Conservation (phyloP, 2,113 vertebrate species). For the Petrocephalus zakoni region DNA sequence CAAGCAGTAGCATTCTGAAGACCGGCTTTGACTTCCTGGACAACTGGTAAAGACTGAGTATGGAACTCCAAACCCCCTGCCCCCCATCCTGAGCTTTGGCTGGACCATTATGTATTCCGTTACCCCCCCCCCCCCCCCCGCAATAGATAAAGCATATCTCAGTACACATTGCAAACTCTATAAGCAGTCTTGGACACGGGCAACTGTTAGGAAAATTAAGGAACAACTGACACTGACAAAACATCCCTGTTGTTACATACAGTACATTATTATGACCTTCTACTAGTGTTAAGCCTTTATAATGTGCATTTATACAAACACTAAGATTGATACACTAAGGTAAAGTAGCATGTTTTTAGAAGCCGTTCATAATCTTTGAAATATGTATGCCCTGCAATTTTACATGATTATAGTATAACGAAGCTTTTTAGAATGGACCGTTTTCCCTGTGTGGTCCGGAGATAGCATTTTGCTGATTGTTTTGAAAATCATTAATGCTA, state of each 20-base stretch:
- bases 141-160: conserved; percentile 33
- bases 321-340: conserved; percentile 22
- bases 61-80: conserved; percentile 28
- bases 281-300: conserved; percentile 28
- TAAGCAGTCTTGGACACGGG: background rate
- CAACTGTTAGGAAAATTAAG: background rate
- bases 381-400: conserved; percentile 37
- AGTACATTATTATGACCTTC: conserved; percentile 29
- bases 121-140: conserved; percentile 17
- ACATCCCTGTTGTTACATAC: conserved; percentile 24
- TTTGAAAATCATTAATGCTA: background rate
- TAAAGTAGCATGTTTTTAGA: conserved; percentile 28
- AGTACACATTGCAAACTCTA: background rate
- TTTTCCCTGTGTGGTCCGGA: background rate
- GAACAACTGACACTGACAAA: background rate
- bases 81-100: conserved; percentile 36
- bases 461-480: background rate
- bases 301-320: conserved; percentile 29
- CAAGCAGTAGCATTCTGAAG: conserved; percentile 84
- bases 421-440: background rate
- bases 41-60: conserved; percentile 80
- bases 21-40: conserved; percentile 97
- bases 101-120: conserved; percentile 21
- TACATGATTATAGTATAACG: conserved; percentile 46
- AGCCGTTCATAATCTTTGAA: conserved; percentile 41